Evolutionary conservation across 2,113 vertebrate species (phyloP).

Genomic region (Syngnathus typhle): DNA sequence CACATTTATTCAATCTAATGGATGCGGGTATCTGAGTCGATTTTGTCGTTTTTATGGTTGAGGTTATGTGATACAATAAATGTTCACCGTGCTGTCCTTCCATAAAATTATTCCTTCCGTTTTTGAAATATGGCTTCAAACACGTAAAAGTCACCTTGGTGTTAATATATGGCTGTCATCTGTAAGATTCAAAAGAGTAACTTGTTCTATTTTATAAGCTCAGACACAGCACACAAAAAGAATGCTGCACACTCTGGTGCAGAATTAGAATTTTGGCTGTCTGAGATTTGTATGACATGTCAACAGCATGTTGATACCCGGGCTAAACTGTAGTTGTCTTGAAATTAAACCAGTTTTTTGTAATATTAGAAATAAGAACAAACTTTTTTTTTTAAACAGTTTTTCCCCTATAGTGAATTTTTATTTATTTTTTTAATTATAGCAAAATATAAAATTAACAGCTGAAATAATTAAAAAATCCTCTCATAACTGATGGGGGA

Average conservation of each 20-base stretch:
- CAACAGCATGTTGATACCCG: too few species aligned
- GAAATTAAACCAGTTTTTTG: too few species aligned
- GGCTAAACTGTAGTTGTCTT: too few species aligned
- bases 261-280: slow-evolving; percentile 34
- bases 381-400: too few species aligned
- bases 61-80: background rate
- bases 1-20: slow-evolving; percentile 1
- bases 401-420: too few species aligned
- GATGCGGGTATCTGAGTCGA: background rate
- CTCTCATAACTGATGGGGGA: too few species aligned
- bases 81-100: background rate
- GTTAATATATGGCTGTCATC: slow-evolving; percentile 12
- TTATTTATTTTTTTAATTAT: too few species aligned
- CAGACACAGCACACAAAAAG: slow-evolving; percentile 17
- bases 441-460: too few species aligned
- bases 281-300: background rate
- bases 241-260: slow-evolving; percentile 35
- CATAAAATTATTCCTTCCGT: background rate
- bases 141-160: slow-evolving; percentile 7
- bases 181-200: slow-evolving; percentile 29
- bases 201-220: background rate
- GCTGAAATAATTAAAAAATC: too few species aligned
- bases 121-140: background rate
- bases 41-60: too few species aligned
- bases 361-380: too few species aligned